Evolutionary conservation across 2,888 invertebrate species (phyloP).

Genomic region (Itoplectis maculator): DNA sequence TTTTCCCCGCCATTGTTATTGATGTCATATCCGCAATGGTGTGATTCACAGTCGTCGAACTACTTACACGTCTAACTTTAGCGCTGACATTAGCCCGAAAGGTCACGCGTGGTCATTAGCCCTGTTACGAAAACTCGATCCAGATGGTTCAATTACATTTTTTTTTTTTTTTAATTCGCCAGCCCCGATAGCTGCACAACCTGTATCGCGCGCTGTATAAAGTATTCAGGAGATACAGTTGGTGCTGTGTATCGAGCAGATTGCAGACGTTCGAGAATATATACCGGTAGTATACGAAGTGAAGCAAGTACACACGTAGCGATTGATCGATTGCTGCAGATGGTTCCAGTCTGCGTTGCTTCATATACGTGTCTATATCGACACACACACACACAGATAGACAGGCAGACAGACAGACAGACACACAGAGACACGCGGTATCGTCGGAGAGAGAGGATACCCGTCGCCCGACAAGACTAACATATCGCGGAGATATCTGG

Average conservation of each 20-base stretch:
- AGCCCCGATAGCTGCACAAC: slow-evolving; percentile 7
- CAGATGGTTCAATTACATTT: slow-evolving; percentile 20
- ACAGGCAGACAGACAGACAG: background rate
- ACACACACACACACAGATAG: background rate
- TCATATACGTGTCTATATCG: background rate
- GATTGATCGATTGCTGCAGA: slow-evolving; percentile 60
- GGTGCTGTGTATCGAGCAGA: slow-evolving; percentile 22
- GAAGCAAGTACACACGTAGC: slow-evolving; percentile 28
- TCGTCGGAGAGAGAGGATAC: background rate
- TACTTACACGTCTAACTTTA: slow-evolving; percentile 10
- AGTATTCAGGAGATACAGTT: slow-evolving; percentile 35
- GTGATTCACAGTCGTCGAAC: background rate
- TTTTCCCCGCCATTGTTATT: background rate
- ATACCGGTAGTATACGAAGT: slow-evolving; percentile 2
- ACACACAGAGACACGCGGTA: background rate
- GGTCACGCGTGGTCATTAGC: slow-evolving; percentile 45
- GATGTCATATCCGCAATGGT: background rate
- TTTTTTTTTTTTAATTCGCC: background rate
- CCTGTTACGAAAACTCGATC: slow-evolving; percentile 11
- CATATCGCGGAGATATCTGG: slow-evolving; percentile 44
- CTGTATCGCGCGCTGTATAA: slow-evolving; percentile 1
- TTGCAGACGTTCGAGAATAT: slow-evolving; percentile 23
- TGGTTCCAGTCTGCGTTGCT: background rate
- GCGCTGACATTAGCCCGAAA: slow-evolving; percentile 36
- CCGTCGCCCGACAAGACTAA: slow-evolving; percentile 19